Percentiles rank a stretch among this genome's conserved stretches.
phyloP scores from a whole-genome alignment of 2,888 invertebrate species.

The Drosophila sordidula region DNA sequence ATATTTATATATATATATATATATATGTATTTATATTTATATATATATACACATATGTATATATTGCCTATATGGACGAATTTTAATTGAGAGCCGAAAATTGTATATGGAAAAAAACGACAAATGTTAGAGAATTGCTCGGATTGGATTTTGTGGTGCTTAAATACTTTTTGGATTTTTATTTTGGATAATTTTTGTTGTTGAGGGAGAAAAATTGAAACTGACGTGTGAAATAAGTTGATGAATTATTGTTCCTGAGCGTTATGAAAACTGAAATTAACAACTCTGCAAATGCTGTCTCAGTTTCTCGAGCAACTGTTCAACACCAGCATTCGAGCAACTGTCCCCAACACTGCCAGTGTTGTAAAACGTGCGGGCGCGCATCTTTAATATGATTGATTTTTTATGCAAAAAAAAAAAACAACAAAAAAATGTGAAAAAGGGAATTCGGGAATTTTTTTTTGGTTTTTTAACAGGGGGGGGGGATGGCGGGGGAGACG shows the following conservation, averaged over 20 bases:
- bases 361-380: constrained; percentile 31
- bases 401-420: constrained; percentile 16
- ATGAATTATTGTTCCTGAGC: constrained; percentile 18
- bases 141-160: constrained; percentile 21
- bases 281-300: constrained; percentile 40
- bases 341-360: constrained; percentile 18
- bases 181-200: constrained; percentile 57
- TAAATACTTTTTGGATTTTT: constrained; percentile 48
- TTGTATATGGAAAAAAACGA: constrained; percentile 7
- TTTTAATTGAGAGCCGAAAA: constrained; percentile 36
- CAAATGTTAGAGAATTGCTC: constrained; percentile 15
- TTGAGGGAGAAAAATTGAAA: constrained; percentile 56
- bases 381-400: constrained; percentile 53
- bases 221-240: constrained; percentile 47
- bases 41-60: background rate
- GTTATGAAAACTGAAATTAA: constrained; percentile 17
- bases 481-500: background rate
- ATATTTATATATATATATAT: background rate
- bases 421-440: background rate
- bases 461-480: background rate
- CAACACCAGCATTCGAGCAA: background rate
- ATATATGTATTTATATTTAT: background rate
- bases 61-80: constrained; percentile 8
- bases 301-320: constrained; percentile 1
- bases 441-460: constrained; percentile 5